Conservation (phyloP, 2,797 vertebrate genomes). For the Siniperca scherzeri region DNA sequence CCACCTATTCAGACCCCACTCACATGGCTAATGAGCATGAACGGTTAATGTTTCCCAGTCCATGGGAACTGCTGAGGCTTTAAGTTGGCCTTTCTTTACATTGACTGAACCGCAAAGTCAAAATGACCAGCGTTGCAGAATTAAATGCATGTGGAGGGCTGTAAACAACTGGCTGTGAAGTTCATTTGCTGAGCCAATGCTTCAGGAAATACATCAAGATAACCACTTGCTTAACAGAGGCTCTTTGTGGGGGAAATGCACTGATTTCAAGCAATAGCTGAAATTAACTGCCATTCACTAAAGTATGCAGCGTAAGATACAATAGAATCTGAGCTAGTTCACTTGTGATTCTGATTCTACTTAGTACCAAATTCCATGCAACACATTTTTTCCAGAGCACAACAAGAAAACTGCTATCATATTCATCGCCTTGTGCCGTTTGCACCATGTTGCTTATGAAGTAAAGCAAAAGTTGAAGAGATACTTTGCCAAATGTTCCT, state of each 20-base stretch:
- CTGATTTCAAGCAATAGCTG: not conserved
- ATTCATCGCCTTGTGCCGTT: not conserved
- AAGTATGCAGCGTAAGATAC: not conserved
- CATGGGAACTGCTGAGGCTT: conserved; percentile 72
- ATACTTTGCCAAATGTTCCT: not conserved
- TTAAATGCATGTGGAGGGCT: conserved; percentile 76
- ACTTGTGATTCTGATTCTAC: not conserved
- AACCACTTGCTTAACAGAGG: conserved; percentile 18
- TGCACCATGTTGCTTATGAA: not conserved
- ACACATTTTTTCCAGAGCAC: not conserved
- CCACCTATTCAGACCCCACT: conserved; percentile 66
- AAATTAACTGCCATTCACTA: conserved; percentile 4
- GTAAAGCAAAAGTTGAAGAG: not conserved
- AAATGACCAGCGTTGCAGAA: conserved; percentile 76
- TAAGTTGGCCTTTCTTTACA: conserved; percentile 69
- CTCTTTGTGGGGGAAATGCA: conserved; percentile 31
- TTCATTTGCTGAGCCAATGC: conserved; percentile 43
- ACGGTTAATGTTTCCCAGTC: conserved; percentile 73
- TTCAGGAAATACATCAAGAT: conserved; percentile 27
- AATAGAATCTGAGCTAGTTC: not conserved
- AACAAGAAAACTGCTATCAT: not conserved
- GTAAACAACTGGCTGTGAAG: conserved; percentile 62
- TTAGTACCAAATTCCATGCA: not conserved
- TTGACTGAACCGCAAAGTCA: conserved; percentile 71
- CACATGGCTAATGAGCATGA: conserved; percentile 69